Percentiles rank a stretch among this genome's conserved stretches.
Conservation (phyloP, 2,888 invertebrate species). For the Heliconius hortense region DNA sequence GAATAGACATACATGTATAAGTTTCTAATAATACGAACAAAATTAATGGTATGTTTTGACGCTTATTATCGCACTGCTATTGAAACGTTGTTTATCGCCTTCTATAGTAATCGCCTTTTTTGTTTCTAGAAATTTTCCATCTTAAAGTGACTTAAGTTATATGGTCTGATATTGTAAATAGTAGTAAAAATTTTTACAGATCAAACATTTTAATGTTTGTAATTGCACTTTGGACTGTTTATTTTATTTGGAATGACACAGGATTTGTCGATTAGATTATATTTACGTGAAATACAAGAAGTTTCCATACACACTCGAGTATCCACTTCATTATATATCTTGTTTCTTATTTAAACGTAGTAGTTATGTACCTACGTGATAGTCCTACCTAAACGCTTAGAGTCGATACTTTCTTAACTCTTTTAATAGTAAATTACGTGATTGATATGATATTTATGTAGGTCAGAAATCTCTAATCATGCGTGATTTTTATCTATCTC, state of each 20-base stretch:
- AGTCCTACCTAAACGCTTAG: not conserved
- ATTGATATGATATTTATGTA: not conserved
- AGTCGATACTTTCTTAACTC: not conserved
- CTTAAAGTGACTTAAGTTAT: slow-evolving; percentile 1
- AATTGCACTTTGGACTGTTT: slow-evolving; percentile 16
- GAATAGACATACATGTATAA: slow-evolving; percentile 22
- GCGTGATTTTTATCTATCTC: not conserved
- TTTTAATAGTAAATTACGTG: not conserved
- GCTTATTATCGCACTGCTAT: slow-evolving; percentile 9
- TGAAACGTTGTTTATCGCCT: slow-evolving; percentile 13
- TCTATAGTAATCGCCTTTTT: slow-evolving; percentile 2
- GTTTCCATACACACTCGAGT: slow-evolving; percentile 35
- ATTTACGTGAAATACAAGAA: slow-evolving; percentile 24
- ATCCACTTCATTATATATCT: slow-evolving; percentile 25
- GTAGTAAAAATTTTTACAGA: not conserved
- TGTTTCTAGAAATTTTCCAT: slow-evolving; percentile 18
- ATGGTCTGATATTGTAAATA: not conserved
- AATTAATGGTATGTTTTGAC: slow-evolving; percentile 23
- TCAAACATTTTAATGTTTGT: not conserved
- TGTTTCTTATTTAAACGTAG: slow-evolving; percentile 14
- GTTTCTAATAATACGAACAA: slow-evolving; percentile 1
- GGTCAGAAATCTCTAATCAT: not conserved
- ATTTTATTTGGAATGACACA: slow-evolving; percentile 12
- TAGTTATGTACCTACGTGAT: slow-evolving; percentile 11
- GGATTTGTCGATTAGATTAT: slow-evolving; percentile 33